Percentiles rank a stretch among this genome's conserved stretches.
These are phyloP conservation scores for Dichetophora obliterata DNA, from an alignment of 2,888 invertebrate species.

Conservation along the genomic window DNA sequence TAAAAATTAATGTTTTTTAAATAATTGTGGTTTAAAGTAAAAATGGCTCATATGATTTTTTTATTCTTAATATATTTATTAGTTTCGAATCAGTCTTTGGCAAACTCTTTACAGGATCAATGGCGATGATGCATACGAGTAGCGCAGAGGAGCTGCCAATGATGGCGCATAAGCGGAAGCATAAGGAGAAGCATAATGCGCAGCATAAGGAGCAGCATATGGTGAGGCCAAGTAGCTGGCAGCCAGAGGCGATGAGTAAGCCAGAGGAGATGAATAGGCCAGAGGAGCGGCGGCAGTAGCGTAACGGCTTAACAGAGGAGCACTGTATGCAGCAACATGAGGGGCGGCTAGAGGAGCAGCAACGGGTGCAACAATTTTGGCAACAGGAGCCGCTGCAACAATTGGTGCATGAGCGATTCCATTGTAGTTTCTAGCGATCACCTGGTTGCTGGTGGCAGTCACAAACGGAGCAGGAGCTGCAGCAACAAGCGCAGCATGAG, in stretches of 20 bases:
- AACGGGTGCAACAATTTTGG: background rate
- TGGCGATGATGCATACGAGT: background rate
- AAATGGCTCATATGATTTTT: too few relatives aligned
- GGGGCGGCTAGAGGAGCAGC: constrained; percentile 36
- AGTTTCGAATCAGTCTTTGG: too few relatives aligned
- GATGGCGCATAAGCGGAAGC: background rate
- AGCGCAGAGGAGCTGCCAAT: constrained; percentile 27
- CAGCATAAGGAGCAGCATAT: constrained; percentile 60
- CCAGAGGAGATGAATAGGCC: constrained; percentile 41
- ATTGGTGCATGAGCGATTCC: constrained; percentile 59
- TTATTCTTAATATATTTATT: too few relatives aligned
- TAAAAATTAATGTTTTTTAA: too few relatives aligned
- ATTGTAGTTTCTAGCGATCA: constrained; percentile 58
- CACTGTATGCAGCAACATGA: constrained; percentile 31
- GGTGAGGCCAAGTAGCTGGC: background rate
- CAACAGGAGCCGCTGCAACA: constrained; percentile 49
- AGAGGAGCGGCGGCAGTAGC: constrained; percentile 50
- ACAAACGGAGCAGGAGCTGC: constrained; percentile 57
- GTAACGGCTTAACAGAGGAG: constrained; percentile 46
- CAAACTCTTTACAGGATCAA: background rate
- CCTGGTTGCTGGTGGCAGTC: constrained; percentile 60
- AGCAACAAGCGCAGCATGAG: constrained; percentile 46
- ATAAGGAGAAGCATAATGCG: constrained; percentile 36
- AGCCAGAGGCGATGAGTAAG: constrained; percentile 25
- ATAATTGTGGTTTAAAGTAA: too few relatives aligned